These are phyloP conservation scores for Phenganax subtilis DNA, from an alignment of 92 coral and sea anemone species.

Conservation along the genomic window DNA sequence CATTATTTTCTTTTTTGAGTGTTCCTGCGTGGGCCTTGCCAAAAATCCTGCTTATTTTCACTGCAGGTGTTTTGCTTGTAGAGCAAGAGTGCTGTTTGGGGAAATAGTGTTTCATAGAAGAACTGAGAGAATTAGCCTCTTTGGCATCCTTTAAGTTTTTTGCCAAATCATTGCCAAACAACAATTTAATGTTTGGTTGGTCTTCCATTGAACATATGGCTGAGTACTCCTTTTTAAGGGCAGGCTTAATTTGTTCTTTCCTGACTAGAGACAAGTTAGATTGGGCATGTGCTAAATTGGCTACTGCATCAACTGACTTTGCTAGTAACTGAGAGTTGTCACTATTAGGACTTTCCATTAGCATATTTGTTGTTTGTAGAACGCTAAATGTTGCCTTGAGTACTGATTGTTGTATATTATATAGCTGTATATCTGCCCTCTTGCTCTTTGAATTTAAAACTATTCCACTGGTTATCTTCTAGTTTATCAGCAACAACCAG, in stretches of 20 bases:
- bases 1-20: neutral
- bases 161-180: neutral
- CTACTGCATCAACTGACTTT: neutral
- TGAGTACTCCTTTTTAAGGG: neutral
- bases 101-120: neutral
- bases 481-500: too few relatives aligned
- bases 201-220: neutral
- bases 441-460: neutral
- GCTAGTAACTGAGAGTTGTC: neutral
- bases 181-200: neutral
- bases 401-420: neutral
- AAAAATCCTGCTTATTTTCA: too few relatives aligned
- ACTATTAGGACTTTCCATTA: neutral
- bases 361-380: neutral
- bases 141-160: constrained; percentile 7
- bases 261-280: constrained; percentile 20
- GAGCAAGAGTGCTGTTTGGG: neutral
- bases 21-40: too few relatives aligned
- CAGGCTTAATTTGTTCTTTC: neutral
- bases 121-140: neutral
- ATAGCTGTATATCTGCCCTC: neutral
- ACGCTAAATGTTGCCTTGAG: neutral
- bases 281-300: neutral
- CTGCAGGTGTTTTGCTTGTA: too few relatives aligned
- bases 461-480: too few relatives aligned